Conservation (phyloP, 2,113 vertebrate genomes). For the Scophthalmus maximus region DNA sequence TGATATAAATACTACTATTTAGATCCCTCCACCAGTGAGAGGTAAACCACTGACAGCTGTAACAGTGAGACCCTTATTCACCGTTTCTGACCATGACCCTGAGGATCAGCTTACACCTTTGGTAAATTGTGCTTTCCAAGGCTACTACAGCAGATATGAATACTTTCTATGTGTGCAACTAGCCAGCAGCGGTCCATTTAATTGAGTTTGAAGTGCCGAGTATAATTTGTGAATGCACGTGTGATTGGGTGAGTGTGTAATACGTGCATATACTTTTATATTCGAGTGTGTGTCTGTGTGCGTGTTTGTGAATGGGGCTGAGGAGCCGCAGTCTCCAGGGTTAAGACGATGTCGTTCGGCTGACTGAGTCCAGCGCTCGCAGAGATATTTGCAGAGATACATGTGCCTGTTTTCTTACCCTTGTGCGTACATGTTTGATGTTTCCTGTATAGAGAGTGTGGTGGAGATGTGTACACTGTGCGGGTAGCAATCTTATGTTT, state of each 20-base stretch:
- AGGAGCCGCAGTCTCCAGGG: slow-evolving; percentile 17
- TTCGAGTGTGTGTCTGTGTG: slow-evolving; percentile 1
- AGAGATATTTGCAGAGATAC: slow-evolving; percentile 6
- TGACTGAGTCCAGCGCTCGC: slow-evolving; percentile 1
- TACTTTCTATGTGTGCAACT: slow-evolving; percentile 69
- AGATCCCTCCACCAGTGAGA: slow-evolving; percentile 47
- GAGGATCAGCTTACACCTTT: slow-evolving; percentile 66
- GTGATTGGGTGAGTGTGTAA: slow-evolving; percentile 28
- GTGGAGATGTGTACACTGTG: background rate
- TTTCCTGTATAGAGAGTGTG: background rate
- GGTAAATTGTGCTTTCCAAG: slow-evolving; percentile 71
- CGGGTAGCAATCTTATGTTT: slow-evolving; percentile 18
- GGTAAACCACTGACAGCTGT: slow-evolving; percentile 74
- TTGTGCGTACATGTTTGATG: slow-evolving; percentile 1
- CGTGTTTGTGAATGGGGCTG: background rate
- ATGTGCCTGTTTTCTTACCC: slow-evolving; percentile 33
- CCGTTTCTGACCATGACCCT: slow-evolving; percentile 64
- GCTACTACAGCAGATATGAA: slow-evolving; percentile 62
- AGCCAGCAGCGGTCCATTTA: slow-evolving; percentile 51
- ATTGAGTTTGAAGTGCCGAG: slow-evolving; percentile 50
- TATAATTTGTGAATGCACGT: slow-evolving; percentile 45
- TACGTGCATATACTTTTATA: slow-evolving; percentile 10
- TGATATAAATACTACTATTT: slow-evolving; percentile 72
- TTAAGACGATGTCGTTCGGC: slow-evolving; percentile 27
- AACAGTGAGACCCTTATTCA: slow-evolving; percentile 72